These are phyloP conservation scores for Ephestia elutella DNA, from an alignment of 1,140 invertebrate species.

Conservation along the genomic window DNA sequence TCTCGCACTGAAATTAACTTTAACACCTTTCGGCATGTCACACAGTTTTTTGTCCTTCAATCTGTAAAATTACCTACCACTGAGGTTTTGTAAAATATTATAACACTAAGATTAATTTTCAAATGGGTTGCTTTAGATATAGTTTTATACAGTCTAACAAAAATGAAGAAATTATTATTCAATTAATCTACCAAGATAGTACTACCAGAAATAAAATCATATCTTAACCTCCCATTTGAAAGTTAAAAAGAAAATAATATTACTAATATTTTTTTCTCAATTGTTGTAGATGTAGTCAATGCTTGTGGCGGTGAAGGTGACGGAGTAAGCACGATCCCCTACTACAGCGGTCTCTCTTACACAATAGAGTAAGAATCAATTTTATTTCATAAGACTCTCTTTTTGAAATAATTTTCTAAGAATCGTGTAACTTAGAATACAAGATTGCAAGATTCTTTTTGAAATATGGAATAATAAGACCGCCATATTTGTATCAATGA, in stretches of 20 bases:
- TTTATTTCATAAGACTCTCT: slow-evolving; percentile 14
- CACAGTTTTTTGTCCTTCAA: neutral
- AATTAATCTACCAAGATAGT: too few species aligned
- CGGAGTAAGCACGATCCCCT: slow-evolving; percentile 70
- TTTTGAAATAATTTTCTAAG: neutral
- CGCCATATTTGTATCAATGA: slow-evolving; percentile 14
- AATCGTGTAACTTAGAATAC: neutral
- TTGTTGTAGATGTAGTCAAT: slow-evolving; percentile 86
- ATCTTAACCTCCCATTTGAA: slow-evolving; percentile 1
- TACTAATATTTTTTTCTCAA: slow-evolving; percentile 70
- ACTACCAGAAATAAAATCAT: neutral
- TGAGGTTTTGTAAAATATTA: neutral
- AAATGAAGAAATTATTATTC: too few species aligned
- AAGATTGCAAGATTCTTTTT: neutral
- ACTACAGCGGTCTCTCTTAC: slow-evolving; percentile 74
- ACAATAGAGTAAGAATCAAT: slow-evolving; percentile 70
- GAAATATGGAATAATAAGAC: neutral
- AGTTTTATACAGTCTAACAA: too few species aligned
- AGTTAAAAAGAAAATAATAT: slow-evolving; percentile 21
- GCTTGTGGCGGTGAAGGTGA: slow-evolving; percentile 83
- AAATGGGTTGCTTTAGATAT: neutral
- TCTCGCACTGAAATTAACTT: slow-evolving; percentile 19
- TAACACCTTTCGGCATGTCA: slow-evolving; percentile 5
- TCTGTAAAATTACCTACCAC: neutral
- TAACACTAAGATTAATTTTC: slow-evolving; percentile 1